Evolutionary conservation across 2,113 vertebrate genomes (phyloP).

Genomic region (Burhinus bistriatus): DNA sequence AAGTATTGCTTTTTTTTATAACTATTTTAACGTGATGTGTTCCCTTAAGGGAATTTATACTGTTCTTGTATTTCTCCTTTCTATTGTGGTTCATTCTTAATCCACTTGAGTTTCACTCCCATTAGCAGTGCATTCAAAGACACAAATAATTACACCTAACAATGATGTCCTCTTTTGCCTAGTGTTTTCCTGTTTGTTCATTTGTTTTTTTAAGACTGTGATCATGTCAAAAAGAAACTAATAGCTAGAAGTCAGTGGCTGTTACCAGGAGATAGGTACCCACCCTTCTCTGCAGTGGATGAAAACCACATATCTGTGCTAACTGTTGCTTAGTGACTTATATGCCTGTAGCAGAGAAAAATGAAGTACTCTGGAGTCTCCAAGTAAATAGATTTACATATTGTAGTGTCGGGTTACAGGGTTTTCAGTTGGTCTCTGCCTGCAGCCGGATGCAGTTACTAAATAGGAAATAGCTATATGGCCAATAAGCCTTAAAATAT

Average conservation of each 20-base stretch:
- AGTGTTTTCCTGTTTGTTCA: background rate
- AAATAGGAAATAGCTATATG: background rate
- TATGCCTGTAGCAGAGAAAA: background rate
- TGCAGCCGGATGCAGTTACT: background rate
- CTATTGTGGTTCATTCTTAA: background rate
- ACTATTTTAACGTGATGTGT: background rate
- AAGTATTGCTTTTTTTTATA: background rate
- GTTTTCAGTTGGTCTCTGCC: background rate
- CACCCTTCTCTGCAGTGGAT: background rate
- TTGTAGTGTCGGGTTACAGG: background rate
- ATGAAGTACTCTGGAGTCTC: background rate
- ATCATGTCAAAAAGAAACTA: background rate
- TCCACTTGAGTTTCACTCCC: background rate
- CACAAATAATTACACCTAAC: background rate
- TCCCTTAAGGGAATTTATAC: background rate
- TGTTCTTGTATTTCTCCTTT: background rate
- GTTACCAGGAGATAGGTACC: background rate
- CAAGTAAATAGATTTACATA: background rate
- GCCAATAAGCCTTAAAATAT: background rate
- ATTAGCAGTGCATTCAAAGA: background rate
- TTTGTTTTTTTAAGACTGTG: background rate
- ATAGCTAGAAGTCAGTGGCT: background rate
- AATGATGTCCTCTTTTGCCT: background rate
- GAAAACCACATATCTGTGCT: background rate
- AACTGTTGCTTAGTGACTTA: constrained; percentile 9